These are phyloP conservation scores for Sphaeramia orbicularis DNA, from an alignment of 2,797 vertebrate species.

Conservation along the genomic window DNA sequence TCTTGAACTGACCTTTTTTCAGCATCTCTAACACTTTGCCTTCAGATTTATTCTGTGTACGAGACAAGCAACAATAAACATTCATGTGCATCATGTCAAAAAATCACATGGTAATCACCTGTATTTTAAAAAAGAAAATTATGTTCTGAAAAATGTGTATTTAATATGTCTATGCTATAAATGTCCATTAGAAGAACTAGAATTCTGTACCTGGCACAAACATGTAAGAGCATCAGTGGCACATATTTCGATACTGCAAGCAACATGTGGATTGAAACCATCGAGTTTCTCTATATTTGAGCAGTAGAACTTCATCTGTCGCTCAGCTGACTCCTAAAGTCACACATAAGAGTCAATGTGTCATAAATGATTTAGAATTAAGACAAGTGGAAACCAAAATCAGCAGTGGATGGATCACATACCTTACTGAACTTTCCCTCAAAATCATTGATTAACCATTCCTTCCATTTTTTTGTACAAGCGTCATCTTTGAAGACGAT, in stretches of 20 bases:
- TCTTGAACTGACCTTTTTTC: not conserved
- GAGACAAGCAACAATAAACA: not conserved
- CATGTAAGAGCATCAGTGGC: conserved; percentile 88
- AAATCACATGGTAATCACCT: no score
- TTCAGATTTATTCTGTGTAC: conserved; percentile 73
- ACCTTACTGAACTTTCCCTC: conserved; percentile 89
- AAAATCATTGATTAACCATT: conserved; percentile 83
- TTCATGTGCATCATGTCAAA: no score
- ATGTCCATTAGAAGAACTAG: not conserved
- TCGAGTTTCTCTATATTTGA: conserved; percentile 34
- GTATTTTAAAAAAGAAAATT: no score
- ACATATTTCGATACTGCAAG: conserved; percentile 84
- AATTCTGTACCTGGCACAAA: conserved; percentile 89
- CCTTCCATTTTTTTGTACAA: conserved; percentile 83
- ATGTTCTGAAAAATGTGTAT: no score
- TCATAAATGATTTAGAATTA: not conserved
- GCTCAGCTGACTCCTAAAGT: conserved; percentile 80
- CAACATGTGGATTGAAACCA: conserved; percentile 66
- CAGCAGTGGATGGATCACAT: not conserved
- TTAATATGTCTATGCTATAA: no score
- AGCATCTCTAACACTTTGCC: conserved; percentile 68
- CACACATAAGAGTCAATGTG: conserved; percentile 5
- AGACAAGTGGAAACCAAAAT: not conserved
- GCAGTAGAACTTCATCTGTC: conserved; percentile 89
- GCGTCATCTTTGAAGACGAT: conserved; percentile 80